These are phyloP conservation scores for Pelagia noctiluca DNA, from an alignment of 30 jellyfish, hydroid and myxozoan species.

Conservation along the genomic window DNA sequence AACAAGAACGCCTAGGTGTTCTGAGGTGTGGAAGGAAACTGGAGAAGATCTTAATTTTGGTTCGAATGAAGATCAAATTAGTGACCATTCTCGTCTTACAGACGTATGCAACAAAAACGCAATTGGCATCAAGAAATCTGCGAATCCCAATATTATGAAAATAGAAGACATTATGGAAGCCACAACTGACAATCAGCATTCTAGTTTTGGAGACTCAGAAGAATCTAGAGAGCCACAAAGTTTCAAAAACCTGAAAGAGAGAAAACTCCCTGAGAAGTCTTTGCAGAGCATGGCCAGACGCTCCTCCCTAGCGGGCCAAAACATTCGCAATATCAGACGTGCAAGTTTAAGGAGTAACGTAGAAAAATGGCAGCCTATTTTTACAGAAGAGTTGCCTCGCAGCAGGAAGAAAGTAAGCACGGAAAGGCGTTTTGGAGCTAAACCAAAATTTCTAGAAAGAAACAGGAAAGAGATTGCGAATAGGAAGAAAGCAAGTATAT, in stretches of 20 bases:
- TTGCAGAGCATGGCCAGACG: constrained; percentile 27
- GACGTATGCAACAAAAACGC: no score
- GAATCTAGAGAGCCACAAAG: no score
- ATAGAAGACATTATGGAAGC: background rate
- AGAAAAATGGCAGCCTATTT: constrained; percentile 34
- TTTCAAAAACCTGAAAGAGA: no score
- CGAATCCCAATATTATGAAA: background rate
- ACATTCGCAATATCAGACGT: background rate
- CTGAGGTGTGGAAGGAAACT: no score
- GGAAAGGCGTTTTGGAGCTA: no score
- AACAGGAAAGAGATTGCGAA: background rate
- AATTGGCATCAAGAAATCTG: background rate
- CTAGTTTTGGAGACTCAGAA: background rate
- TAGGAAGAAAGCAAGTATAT: background rate
- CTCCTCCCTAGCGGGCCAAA: constrained; percentile 39
- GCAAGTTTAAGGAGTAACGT: constrained; percentile 1
- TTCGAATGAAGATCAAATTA: no score
- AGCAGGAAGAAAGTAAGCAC: no score
- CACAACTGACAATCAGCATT: background rate
- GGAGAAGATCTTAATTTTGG: no score
- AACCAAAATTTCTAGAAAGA: background rate
- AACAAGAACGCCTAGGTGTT: no score
- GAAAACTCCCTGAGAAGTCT: background rate
- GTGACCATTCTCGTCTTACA: no score
- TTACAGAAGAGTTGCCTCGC: constrained; percentile 10